Evolutionary conservation across 2,797 vertebrate genomes (phyloP).

Genomic region (Epinephelus awoara): DNA sequence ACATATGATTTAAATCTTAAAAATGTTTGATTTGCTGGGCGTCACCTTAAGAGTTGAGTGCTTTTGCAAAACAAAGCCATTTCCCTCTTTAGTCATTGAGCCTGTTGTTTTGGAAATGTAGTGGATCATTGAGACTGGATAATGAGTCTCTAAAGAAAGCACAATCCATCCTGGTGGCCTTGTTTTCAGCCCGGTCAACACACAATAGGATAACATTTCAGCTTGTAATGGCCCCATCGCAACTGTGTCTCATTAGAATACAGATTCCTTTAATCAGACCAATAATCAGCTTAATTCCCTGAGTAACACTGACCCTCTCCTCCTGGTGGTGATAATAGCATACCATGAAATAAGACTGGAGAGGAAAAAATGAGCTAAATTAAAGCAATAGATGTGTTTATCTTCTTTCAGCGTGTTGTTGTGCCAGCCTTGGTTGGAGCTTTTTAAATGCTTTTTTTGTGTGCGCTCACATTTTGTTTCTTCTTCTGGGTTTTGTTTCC

Average conservation of each 20-base stretch:
- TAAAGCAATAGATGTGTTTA: slow-evolving; percentile 50
- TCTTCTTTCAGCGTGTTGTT: slow-evolving; percentile 45
- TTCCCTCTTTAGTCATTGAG: slow-evolving; percentile 42
- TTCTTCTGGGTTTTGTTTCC: slow-evolving; percentile 37
- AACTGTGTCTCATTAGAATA: slow-evolving; percentile 67
- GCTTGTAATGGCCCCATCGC: slow-evolving; percentile 67
- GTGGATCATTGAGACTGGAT: slow-evolving; percentile 66
- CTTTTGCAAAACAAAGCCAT: slow-evolving; percentile 46
- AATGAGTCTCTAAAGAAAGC: slow-evolving; percentile 68
- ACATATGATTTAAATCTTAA: slow-evolving; percentile 8
- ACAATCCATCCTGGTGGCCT: slow-evolving; percentile 52
- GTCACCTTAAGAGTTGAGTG: slow-evolving; percentile 12
- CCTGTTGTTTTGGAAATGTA: slow-evolving; percentile 61
- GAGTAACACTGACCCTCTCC: slow-evolving; percentile 48
- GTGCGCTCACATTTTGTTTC: slow-evolving; percentile 25
- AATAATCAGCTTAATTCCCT: slow-evolving; percentile 70
- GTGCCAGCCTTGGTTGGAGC: slow-evolving; percentile 19
- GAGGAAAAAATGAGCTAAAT: slow-evolving; percentile 51
- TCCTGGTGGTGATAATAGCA: slow-evolving; percentile 60
- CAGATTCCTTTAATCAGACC: slow-evolving; percentile 70
- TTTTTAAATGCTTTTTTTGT: slow-evolving; percentile 21
- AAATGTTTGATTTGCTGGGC: not conserved
- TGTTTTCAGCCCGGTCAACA: slow-evolving; percentile 73
- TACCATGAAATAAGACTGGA: slow-evolving; percentile 56
- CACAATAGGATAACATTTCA: slow-evolving; percentile 58